Evolutionary conservation across 64 coral and sea anemone genomes (phyloP).

Genomic region (Montipora foliosa): DNA sequence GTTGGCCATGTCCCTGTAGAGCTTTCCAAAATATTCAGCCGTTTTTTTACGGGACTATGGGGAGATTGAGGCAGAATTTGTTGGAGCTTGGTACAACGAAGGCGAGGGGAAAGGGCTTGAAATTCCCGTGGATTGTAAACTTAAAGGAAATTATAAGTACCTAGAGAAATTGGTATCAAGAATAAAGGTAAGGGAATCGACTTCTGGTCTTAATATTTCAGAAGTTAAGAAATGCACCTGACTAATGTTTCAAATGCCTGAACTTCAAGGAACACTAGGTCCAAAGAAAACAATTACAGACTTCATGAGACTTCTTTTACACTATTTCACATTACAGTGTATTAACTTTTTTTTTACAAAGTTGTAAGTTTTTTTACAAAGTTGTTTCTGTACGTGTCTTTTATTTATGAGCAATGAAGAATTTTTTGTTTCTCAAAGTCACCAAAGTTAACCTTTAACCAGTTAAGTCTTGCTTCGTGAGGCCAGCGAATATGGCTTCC

Average conservation of each 20-base stretch:
- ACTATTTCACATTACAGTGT: no score
- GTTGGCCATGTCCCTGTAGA: conserved; percentile 72
- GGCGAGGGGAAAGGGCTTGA: conserved; percentile 35
- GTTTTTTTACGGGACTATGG: conserved; percentile 13
- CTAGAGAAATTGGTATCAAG: conserved; percentile 67
- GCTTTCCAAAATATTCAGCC: conserved; percentile 47
- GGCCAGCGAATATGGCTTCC: background rate
- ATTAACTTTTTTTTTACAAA: no score
- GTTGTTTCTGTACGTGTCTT: no score
- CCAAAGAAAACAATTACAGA: no score
- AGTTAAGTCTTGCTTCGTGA: background rate
- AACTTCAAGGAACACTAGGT: no score
- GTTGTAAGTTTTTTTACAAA: no score
- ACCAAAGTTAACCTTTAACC: background rate
- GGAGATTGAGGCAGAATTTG: conserved; percentile 70
- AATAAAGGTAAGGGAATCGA: conserved; percentile 55
- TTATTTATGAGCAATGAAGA: no score
- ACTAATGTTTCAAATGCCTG: no score
- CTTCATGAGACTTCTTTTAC: no score
- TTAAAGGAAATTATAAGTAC: conserved; percentile 73
- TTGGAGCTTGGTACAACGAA: conserved; percentile 58
- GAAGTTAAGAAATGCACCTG: conserved; percentile 39
- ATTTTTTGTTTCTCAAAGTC: no score
- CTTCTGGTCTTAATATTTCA: conserved; percentile 66
- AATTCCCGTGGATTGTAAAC: conserved; percentile 29